Percentiles rank a stretch among this genome's conserved stretches.
These are phyloP conservation scores for Syrrhaptes paradoxus DNA, from an alignment of 2,113 vertebrate species.

Conservation along the genomic window DNA sequence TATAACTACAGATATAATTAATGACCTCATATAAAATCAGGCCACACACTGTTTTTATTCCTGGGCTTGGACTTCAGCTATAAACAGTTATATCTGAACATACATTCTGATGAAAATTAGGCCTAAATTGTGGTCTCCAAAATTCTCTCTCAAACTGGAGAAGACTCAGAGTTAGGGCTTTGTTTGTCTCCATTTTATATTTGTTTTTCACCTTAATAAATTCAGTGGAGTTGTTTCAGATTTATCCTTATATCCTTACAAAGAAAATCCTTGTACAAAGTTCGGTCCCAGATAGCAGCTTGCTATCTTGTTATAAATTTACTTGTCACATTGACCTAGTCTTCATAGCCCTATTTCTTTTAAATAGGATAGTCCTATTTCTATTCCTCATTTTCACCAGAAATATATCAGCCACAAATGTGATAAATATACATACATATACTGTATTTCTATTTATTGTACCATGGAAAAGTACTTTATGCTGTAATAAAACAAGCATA, in stretches of 20 bases:
- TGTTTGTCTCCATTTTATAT: background rate
- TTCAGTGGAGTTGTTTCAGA: background rate
- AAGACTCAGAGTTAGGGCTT: background rate
- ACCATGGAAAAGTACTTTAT: background rate
- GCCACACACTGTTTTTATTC: background rate
- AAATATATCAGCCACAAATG: background rate
- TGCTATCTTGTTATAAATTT: background rate
- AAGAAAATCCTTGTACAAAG: background rate
- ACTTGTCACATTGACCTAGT: background rate
- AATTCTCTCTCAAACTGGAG: background rate
- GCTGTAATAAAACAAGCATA: background rate
- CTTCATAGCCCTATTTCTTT: background rate
- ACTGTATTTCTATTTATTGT: conserved; percentile 14
- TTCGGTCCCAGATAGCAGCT: background rate
- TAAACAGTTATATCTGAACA: background rate
- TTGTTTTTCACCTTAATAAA: background rate
- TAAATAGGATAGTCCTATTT: background rate
- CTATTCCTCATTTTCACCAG: conserved; percentile 12
- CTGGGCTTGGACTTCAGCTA: background rate
- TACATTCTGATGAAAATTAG: background rate
- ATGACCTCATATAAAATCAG: conserved; percentile 18
- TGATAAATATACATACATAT: background rate
- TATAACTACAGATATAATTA: conserved; percentile 14
- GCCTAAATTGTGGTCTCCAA: background rate
- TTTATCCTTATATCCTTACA: background rate